These are phyloP conservation scores for Aplysia californica DNA, from an alignment of 1,140 invertebrate species.

Conservation along the genomic window DNA sequence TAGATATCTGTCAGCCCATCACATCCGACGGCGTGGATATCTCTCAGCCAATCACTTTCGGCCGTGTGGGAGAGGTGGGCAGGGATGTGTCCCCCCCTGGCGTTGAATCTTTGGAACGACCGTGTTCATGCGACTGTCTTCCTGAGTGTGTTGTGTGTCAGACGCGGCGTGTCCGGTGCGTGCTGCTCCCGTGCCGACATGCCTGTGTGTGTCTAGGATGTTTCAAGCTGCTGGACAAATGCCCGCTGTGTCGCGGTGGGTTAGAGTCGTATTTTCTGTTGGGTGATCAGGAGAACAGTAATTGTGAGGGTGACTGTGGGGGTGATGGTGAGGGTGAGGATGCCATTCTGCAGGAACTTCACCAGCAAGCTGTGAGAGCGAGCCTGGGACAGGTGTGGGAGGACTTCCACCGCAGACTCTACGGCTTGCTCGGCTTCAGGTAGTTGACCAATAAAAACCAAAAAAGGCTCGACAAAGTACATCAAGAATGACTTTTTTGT, in stretches of 20 bases:
- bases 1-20: no score
- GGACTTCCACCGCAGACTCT: slow-evolving; percentile 40
- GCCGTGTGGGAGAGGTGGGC: no score
- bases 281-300: background rate
- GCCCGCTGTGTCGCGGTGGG: slow-evolving; percentile 83
- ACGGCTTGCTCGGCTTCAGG: slow-evolving; percentile 45
- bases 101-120: no score
- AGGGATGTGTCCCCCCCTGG: no score
- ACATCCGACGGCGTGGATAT: no score
- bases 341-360: background rate
- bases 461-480: background rate
- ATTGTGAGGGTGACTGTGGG: slow-evolving; percentile 6
- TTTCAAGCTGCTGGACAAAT: slow-evolving; percentile 66
- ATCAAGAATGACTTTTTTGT: background rate
- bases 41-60: no score
- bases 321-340: slow-evolving; percentile 6
- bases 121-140: no score
- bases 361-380: slow-evolving; percentile 5
- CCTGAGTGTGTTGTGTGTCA: slow-evolving; percentile 82
- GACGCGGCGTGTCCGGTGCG: slow-evolving; percentile 78
- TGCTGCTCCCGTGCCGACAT: slow-evolving; percentile 83
- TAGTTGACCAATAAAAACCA: slow-evolving; percentile 23
- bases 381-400: slow-evolving; percentile 28
- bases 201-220: slow-evolving; percentile 80
- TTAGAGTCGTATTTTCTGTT: slow-evolving; percentile 80